A percentile compares a stretch with the other conserved stretches of the same genome.
Conservation (phyloP, 1,140 invertebrate species). For the Pectinophora gossypiella region DNA sequence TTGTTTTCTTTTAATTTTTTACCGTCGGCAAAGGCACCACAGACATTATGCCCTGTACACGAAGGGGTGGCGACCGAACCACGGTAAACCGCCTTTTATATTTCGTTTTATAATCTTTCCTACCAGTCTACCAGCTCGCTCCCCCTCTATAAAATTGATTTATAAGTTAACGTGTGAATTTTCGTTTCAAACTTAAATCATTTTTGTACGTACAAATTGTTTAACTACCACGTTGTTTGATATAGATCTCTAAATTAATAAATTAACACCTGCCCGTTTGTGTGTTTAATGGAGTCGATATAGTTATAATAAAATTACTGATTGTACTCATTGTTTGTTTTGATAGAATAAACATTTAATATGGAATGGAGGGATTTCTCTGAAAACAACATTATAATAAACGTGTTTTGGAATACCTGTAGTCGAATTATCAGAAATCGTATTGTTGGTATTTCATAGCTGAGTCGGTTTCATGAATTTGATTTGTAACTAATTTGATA, state of each 20-base stretch:
- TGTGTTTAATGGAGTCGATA: not conserved
- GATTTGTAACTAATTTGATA: no score
- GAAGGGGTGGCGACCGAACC: constrained; percentile 28
- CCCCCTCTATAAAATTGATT: constrained; percentile 35
- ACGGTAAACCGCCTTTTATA: constrained; percentile 21
- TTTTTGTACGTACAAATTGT: not conserved
- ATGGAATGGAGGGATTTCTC: no score
- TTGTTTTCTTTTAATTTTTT: constrained; percentile 31
- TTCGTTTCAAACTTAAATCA: not conserved
- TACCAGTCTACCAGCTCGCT: constrained; percentile 7
- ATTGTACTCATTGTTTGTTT: not conserved
- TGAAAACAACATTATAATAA: no score
- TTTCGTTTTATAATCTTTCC: constrained; percentile 15
- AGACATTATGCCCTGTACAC: constrained; percentile 27
- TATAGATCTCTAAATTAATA: not conserved
- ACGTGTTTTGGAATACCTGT: no score
- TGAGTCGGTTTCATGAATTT: no score
- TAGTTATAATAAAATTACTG: not conserved
- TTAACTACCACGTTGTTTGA: not conserved
- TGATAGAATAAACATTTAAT: no score
- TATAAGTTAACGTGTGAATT: constrained; percentile 32
- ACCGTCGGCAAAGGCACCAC: constrained; percentile 10
- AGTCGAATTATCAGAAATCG: no score
- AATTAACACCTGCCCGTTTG: not conserved
- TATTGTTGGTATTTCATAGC: no score